These are phyloP conservation scores for Plodia interpunctella DNA, from an alignment of 1,140 invertebrate species.

Conservation along the genomic window DNA sequence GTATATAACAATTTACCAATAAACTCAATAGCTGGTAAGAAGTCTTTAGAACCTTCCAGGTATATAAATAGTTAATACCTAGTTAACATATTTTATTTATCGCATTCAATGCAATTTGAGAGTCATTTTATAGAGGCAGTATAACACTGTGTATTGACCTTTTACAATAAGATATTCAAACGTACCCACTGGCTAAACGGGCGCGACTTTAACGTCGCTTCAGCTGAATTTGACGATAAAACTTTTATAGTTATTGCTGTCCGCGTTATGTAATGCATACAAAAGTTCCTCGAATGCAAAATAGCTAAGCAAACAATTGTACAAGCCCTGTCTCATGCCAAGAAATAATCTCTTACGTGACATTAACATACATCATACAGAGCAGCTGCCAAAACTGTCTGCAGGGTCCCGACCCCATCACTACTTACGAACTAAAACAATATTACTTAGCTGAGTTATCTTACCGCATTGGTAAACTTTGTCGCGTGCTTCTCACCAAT, in stretches of 20 bases:
- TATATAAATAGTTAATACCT: neutral
- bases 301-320: conserved; percentile 57
- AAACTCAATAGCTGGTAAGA: no score
- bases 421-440: conserved; percentile 66
- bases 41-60: no score
- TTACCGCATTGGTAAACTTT: conserved; percentile 23
- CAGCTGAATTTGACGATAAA: conserved; percentile 21
- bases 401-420: conserved; percentile 41
- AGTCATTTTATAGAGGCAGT: neutral
- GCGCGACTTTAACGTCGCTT: conserved; percentile 17
- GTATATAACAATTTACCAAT: no score
- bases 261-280: conserved; percentile 24
- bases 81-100: neutral
- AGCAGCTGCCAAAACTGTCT: conserved; percentile 65
- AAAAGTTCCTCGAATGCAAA: conserved; percentile 36
- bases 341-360: conserved; percentile 71
- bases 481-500: conserved; percentile 4
- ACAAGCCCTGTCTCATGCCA: conserved; percentile 59
- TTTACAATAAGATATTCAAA: conserved; percentile 6
- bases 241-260: conserved; percentile 21
- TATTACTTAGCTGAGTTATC: conserved; percentile 58
- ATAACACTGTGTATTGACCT: neutral
- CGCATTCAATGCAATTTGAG: no score
- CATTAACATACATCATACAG: conserved; percentile 69
- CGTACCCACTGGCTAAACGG: neutral